Evolutionary conservation across 2,888 invertebrate genomes (phyloP), one percentile per base, ranked within the genome.

Genomic region (Helicoverpa assulta): DNA sequence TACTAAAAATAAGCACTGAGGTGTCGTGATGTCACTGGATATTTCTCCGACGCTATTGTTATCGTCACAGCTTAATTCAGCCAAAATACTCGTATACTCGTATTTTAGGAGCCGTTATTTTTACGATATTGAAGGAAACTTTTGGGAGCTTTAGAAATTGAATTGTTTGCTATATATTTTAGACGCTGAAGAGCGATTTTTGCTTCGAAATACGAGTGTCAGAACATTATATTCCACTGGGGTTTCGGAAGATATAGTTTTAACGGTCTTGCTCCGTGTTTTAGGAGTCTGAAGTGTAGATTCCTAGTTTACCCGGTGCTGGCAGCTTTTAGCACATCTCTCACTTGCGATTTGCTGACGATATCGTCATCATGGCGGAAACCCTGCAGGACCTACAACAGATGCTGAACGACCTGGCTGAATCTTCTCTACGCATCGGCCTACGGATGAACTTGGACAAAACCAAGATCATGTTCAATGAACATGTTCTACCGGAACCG

Each of bases 161-260:
- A 59, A 62, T 55, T 58, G 7, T 74, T 64, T n/a, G 5, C 55
- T 43, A 10, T 29, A 16, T 40, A 68, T 5, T 71, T 21, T 40
- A 29, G 33, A n/a, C 10, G n/a, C n/a, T 33, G n/a, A 55, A 29
- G n/a, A 10, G 33, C 55, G 18, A 73, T 47, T 73, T 76, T 21
- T 18, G 50, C 50, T 54, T 37, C 26, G 29, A 58, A 18, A 26
- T 33, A 54, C 12, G 50, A 40, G 40, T 51, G 47, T 61, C 33
- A 5, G 33, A 51, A 52, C 63, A 61, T 77, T 63, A 29, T 50
- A n/a, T 58, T 72, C 78, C 71, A 55, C 26, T 50, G 71, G 43
- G 77, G 26, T 56, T 51, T 52, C 10, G 4, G 19, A 52, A 70
- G 51, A 70, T 55, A 3, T 43, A 21, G 2, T 29, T 19, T 71